A percentile compares a stretch with the other conserved stretches of the same genome.
Conservation (phyloP, 2,797 vertebrate species). For the Phrynocephalus guinanensis region DNA sequence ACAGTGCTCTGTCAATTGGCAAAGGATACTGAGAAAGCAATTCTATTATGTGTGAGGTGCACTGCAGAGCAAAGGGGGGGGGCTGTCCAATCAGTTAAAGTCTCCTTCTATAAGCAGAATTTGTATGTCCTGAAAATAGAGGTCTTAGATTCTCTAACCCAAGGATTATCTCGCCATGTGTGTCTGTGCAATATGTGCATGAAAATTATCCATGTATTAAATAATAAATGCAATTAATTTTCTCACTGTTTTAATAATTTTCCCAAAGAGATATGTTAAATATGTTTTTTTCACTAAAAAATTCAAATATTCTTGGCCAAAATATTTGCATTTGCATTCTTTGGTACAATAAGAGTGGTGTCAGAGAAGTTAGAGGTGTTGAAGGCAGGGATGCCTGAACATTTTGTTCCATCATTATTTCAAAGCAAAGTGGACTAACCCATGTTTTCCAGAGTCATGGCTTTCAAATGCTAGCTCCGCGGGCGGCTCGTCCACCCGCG, state of each 20-base stretch:
- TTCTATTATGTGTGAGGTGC: neutral
- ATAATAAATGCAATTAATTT: neutral
- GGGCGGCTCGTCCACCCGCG: too few relatives aligned
- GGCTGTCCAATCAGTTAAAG: neutral
- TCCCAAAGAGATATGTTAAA: neutral
- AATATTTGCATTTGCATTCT: neutral
- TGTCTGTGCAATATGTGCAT: neutral
- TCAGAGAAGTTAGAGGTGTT: neutral
- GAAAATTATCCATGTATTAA: neutral
- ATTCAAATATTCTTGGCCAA: neutral
- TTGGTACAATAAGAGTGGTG: neutral
- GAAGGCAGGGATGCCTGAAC: neutral
- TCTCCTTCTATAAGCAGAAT: neutral
- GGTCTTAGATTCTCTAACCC: neutral
- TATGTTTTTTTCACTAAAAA: neutral
- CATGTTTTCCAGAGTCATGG: neutral
- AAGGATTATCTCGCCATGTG: neutral
- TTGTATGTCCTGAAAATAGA: neutral
- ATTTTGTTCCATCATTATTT: neutral
- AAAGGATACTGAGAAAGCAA: too few relatives aligned
- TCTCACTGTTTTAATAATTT: neutral
- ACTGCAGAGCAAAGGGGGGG: neutral
- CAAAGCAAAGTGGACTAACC: neutral
- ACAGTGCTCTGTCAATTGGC: too few relatives aligned
- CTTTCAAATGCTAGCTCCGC: too few relatives aligned